These are phyloP conservation scores for Trogon surrucura DNA, from an alignment of 2,113 vertebrate genomes.

Conservation along the genomic window DNA sequence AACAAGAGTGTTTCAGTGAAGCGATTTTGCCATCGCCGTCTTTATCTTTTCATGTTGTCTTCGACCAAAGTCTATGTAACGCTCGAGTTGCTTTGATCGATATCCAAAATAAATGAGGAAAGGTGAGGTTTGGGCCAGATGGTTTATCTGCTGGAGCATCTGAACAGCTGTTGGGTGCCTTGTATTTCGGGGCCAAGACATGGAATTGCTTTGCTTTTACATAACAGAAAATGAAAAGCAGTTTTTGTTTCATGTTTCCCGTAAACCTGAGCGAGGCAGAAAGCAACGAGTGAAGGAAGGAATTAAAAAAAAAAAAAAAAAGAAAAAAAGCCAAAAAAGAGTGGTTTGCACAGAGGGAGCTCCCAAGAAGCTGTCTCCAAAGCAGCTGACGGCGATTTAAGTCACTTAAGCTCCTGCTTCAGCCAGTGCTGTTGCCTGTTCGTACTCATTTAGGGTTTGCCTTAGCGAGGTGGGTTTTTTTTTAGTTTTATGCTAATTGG, in stretches of 20 bases:
- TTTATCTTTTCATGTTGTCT: not conserved
- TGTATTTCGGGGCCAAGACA: conserved; percentile 7
- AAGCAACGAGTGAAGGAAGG: not conserved
- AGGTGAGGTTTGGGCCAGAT: conserved; percentile 51
- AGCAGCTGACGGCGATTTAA: not conserved
- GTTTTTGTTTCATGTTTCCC: conserved; percentile 42
- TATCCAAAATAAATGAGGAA: conserved; percentile 5
- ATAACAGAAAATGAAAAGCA: conserved; percentile 36
- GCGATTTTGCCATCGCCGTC: not conserved
- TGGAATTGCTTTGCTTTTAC: conserved; percentile 21
- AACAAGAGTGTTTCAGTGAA: not conserved
- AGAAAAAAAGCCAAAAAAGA: not conserved
- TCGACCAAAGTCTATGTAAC: not conserved
- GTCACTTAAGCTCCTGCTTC: not conserved
- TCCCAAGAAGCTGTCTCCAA: not conserved
- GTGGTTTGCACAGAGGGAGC: not conserved
- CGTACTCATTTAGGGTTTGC: not conserved
- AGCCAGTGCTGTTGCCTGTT: not conserved
- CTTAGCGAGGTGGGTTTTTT: not conserved
- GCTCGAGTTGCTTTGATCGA: conserved; percentile 27
- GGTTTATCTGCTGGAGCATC: conserved; percentile 60
- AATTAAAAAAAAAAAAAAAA: not conserved
- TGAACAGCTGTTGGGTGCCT: conserved; percentile 47
- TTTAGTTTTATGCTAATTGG: conserved; percentile 55
- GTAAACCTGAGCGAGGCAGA: not conserved